Base-by-base conservation (phyloP, 30 jellyfish, hydroid and myxozoan species). In the Aurelia aurita region DNA sequence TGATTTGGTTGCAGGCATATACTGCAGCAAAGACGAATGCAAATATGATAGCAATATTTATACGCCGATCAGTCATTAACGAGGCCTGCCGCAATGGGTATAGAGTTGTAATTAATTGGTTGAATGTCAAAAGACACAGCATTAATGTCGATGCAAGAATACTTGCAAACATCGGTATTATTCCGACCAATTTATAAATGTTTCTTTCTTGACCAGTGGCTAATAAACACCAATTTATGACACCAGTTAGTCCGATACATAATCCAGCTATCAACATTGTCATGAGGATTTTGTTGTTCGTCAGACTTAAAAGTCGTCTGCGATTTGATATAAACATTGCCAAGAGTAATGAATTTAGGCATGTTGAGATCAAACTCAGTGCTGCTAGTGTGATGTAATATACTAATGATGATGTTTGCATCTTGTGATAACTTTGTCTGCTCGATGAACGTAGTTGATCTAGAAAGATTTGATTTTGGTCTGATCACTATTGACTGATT, bases 131-230 rank as follows among this genome's bases (percentile, higher is more conserved):
- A 18, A 81, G 34, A 54, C 91, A 81, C 2, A 81, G 69, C 6
- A 73, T 81, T 11, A 53, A 61, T 5, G 44, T 23, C 26, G 91
- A 58, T 3, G 85, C 91, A 18, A 81, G 53, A 14, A 70, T 46
- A 49, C 82, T 64, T 15, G 91, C 55, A 70, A 81, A 81, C 91
- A 81, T 81, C 3, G 91, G 84, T 19, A 81, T 81, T 53, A 81
- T 81, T 10, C 90, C 90, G 53, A 81, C 58, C n/a, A 58, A 10
- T 45, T 51, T 47, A 77, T 81, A 81, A 29, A 53, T 34, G 13
- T 32, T 66, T 43, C 20, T 39, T 25, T 45, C 70, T 49, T 53
- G 79, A 6, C 28, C 32, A 18, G 44, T 5, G 0, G 85, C 79
- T 28, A 81, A 25, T 47, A 81, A 31, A 9, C 58, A 47, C 91